Conservation (phyloP, 2,888 invertebrate species). For the Cryptophagus acutangulus region DNA sequence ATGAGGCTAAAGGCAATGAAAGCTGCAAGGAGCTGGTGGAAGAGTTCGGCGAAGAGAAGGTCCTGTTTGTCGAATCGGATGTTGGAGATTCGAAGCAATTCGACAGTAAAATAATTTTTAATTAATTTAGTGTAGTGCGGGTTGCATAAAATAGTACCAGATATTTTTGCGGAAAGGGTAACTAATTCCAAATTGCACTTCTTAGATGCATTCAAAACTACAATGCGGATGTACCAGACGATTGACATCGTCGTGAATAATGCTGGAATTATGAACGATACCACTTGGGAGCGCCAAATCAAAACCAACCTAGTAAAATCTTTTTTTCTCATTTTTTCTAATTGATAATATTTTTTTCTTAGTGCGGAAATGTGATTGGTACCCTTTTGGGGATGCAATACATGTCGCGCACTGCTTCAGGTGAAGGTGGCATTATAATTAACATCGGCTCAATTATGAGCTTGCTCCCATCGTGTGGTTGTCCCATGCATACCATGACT, state of each 20-base stretch:
- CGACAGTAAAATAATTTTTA: conserved; percentile 54
- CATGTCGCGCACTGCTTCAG: conserved; percentile 54
- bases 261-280: conserved; percentile 73
- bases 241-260: conserved; percentile 62
- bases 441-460: conserved; percentile 61
- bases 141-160: too few relatives aligned
- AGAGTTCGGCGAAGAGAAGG: conserved; percentile 64
- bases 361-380: conserved; percentile 40
- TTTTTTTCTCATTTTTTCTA: neutral
- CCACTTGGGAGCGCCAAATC: conserved; percentile 68
- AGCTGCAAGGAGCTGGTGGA: conserved; percentile 58
- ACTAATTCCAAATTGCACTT: too few relatives aligned
- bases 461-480: conserved; percentile 49
- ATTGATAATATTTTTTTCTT: conserved; percentile 12
- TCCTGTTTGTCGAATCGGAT: conserved; percentile 66
- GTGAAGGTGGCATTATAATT: conserved; percentile 58
- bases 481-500: conserved; percentile 52
- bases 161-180: too few relatives aligned
- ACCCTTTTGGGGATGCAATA: conserved; percentile 53
- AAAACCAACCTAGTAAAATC: conserved; percentile 42
- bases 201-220: conserved; percentile 48
- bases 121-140: too few relatives aligned
- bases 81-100: conserved; percentile 69
- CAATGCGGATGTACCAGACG: conserved; percentile 46
- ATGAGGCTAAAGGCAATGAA: conserved; percentile 60